Evolutionary conservation across 2,113 vertebrate species (phyloP), one percentile per base, ranked within the genome.

Genomic region (Corvus cornix): DNA sequence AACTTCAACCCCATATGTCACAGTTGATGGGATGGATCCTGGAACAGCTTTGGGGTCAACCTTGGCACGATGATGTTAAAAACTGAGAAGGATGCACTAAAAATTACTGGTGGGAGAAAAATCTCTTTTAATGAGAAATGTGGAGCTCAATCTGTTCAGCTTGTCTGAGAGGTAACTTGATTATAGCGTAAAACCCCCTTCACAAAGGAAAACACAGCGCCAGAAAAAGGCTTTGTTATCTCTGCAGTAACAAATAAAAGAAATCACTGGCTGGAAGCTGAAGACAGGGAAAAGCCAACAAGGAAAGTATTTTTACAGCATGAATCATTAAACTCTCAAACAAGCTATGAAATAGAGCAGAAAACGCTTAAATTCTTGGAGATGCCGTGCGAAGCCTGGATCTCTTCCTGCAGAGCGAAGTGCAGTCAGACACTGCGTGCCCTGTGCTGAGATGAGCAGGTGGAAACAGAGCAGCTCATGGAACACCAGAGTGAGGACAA

Each of bases 231-330:
- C 56, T 92, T 93, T 89, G 44, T 84, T 93, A 95, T 78, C 76
- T 78, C 80, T 81, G 73, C 43, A 64, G 18, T 52, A 49, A 52
- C 48, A 72, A 95, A 84, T 58, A 90, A 84, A 95, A 95, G 73
- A 59, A 86, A 84, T 63, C 86, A 37, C 70, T 51, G 30, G 51
- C 52, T 93, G 80, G 76, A 92, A 89, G 76, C 92, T 75, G 73
- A 95, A 95, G 55, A 79, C 73, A 92, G 93, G 48, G 37, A 92
- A 95, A 41, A 93, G 60, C 90, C 64, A 77, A 81, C 35, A 77
- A 74, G 83, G 46, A n/a, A 90, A 84, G 60, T 53, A 88, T 92
- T 95, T 95, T 90, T 81, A 70, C 27, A 35, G 80, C 68, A 81
- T 37, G 64, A 95, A 90, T 93, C 90, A 89, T 88, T 95, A 78